Base-by-base conservation (phyloP, 2,888 invertebrate genomes). In the Sceliomorpha sp. region DNA sequence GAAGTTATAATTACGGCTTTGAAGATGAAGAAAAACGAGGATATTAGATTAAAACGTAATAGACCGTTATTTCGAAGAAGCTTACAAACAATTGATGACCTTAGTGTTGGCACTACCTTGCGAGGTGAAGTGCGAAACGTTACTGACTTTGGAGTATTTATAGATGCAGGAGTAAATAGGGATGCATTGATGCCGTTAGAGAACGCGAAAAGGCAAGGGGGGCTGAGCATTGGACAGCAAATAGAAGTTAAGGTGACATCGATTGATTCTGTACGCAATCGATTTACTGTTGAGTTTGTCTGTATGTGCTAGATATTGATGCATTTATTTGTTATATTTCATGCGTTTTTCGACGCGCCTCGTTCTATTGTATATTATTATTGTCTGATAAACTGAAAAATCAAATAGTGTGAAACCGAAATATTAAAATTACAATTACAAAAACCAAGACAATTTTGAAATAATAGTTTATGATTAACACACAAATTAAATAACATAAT, bases 141-240 rank as follows among this genome's bases (percentile, higher is more conserved):
- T 0, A 96, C 96, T 0, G 94, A 95, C 70, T 98, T 98, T 87
- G 98, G 98, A 0, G 94, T 94, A 47, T 98, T 98, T 88, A 94
- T 97, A 0, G 98, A 98, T 83, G 91, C 95, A 72, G 96, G 96
- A 0, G 92, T 95, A 0, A 93, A 93, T 13, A 90, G 88, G 44
- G 90, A 92, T 82, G 95, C 94, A 0, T 89, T 96, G 6, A 92
- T 96, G 70, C 95, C 94, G 75, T 88, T 84, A 0, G 93, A 91
- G 74, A 90, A 92, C 48, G 88, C 93, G 84, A 89, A 90, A 8
- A 90, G 90, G 5, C 83, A 88, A n/a, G n/a, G n/a, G 14, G 89
- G 88, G 0, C 89, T 93, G 0, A 91, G 91, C 76, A 88, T 94
- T 4, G 94, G 94, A 0, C 93, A 94, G 83, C 89, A 92, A 39